phyloP scores from a whole-genome alignment of 2,797 vertebrate genomes.

The Arnoldichthys spilopterus region DNA sequence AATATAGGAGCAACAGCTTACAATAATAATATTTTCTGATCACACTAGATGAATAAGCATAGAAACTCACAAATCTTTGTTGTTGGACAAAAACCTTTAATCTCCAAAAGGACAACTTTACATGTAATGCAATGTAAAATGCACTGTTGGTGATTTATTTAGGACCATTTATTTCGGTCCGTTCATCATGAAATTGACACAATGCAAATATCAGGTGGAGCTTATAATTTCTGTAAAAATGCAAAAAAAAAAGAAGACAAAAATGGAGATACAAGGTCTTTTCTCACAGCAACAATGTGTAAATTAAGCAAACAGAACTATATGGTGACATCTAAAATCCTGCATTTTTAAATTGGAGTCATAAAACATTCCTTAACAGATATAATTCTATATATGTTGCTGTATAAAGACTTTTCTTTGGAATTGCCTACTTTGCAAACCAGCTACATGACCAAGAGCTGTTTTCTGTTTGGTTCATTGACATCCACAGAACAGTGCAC shows the following conservation, averaged over 20 bases:
- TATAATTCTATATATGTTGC: not conserved
- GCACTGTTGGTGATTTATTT: no score
- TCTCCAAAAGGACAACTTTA: no score
- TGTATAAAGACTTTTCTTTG: not conserved
- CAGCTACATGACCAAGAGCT: constrained; percentile 54
- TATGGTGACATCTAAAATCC: not conserved
- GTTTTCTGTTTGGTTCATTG: constrained; percentile 77
- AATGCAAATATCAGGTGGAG: no score
- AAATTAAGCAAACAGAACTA: constrained; percentile 5
- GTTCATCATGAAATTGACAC: no score
- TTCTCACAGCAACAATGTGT: no score
- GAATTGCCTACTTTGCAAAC: constrained; percentile 48
- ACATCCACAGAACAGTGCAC: constrained; percentile 66
- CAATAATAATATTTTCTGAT: not conserved
- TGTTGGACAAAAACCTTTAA: no score
- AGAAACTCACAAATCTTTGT: not conserved
- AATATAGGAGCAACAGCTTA: constrained; percentile 52
- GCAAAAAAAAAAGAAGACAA: no score
- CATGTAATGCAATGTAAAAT: no score
- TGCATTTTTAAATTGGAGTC: not conserved
- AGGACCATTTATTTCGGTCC: no score
- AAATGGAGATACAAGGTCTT: no score
- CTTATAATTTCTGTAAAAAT: no score
- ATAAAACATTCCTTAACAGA: not conserved
- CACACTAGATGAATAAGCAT: not conserved